Conservation (phyloP, 2,888 invertebrate species). For the Parnassius orleans region DNA sequence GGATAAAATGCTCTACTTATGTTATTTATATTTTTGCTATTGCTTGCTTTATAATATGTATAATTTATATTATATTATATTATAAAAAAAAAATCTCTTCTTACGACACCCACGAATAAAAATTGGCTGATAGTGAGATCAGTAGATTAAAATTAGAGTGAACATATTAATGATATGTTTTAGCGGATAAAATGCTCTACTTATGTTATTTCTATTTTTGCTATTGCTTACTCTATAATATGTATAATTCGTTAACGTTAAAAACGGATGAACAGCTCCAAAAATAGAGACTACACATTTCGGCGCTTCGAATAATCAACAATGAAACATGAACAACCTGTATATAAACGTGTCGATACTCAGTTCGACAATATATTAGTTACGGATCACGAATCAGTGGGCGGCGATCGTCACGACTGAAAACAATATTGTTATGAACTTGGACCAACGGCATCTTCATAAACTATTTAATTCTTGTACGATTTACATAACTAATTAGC, state of each 20-base stretch:
- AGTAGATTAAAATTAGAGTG: too few relatives aligned
- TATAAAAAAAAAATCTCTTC: too few relatives aligned
- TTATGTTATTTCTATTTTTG: too few relatives aligned
- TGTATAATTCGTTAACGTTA: not conserved
- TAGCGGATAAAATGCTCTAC: too few relatives aligned
- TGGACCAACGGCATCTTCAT: constrained; percentile 28
- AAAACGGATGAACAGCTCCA: not conserved
- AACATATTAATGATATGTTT: too few relatives aligned
- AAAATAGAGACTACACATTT: not conserved
- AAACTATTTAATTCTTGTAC: constrained; percentile 17
- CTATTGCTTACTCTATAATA: not conserved
- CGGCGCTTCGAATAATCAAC: not conserved
- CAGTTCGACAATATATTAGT: constrained; percentile 34
- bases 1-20: too few relatives aligned
- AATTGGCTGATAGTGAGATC: too few relatives aligned
- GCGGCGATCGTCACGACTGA: constrained; percentile 32
- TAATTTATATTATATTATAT: too few relatives aligned
- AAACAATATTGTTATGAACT: constrained; percentile 37
- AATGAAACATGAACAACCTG: constrained; percentile 31
- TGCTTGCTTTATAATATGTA: not conserved
- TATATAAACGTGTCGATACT: constrained; percentile 25
- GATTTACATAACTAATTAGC: constrained; percentile 23
- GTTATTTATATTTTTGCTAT: not conserved
- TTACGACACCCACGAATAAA: too few relatives aligned
- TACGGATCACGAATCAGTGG: constrained; percentile 36